phyloP scores from a whole-genome alignment of 2,113 vertebrate genomes.

The Brienomyrus brachyistius region DNA sequence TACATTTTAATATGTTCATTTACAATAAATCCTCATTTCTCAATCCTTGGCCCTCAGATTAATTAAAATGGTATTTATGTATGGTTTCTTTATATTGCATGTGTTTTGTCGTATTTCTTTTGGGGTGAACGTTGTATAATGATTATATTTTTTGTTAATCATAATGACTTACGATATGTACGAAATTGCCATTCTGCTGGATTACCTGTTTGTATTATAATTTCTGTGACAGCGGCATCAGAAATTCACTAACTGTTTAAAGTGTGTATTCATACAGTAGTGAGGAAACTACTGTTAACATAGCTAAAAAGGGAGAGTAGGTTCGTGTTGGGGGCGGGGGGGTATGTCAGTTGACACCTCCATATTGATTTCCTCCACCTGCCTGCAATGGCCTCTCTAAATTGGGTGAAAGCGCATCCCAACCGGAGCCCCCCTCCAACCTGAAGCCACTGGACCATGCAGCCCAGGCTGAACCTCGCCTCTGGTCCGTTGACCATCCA shows the following conservation, averaged over 20 bases:
- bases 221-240: background rate
- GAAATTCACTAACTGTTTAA: background rate
- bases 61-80: background rate
- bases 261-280: background rate
- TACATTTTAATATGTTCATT: background rate
- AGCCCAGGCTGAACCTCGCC: background rate
- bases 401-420: background rate
- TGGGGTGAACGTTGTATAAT: background rate
- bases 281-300: background rate
- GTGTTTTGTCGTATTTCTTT: background rate
- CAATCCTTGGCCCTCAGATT: background rate
- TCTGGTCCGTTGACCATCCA: background rate
- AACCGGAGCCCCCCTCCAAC: background rate
- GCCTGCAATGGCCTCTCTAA: background rate
- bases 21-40: background rate
- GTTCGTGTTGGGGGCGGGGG: background rate
- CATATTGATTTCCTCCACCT: background rate
- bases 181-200: background rate
- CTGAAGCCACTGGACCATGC: background rate
- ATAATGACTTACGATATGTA: background rate
- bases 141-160: background rate
- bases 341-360: background rate
- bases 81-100: background rate
- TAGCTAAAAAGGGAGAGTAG: background rate
- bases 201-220: background rate